Evolutionary conservation across 2,888 invertebrate genomes (phyloP).

Genomic region (Choreutis nemorana): DNA sequence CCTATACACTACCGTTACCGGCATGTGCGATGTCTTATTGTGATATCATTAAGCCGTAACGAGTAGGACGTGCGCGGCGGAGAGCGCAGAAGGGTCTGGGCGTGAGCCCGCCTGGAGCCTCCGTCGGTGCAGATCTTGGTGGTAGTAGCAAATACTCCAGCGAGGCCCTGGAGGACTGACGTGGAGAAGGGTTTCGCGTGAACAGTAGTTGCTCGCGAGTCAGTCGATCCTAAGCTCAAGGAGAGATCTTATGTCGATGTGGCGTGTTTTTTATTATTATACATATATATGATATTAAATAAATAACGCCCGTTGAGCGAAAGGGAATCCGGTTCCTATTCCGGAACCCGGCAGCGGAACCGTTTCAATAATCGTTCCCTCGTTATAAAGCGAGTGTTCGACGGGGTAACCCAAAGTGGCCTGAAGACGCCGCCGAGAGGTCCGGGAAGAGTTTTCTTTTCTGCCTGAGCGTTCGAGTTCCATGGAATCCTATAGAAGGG

Average conservation of each 20-base stretch:
- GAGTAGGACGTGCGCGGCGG: constrained; percentile 62
- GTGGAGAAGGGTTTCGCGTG: constrained; percentile 61
- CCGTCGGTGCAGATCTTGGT: constrained; percentile 71
- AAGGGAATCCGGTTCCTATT: constrained; percentile 60
- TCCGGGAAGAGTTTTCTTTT: constrained; percentile 52
- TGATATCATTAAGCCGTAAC: constrained; percentile 56
- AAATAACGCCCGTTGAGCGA: constrained; percentile 50
- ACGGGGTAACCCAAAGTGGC: constrained; percentile 50
- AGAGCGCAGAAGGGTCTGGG: constrained; percentile 69
- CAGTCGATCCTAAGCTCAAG: constrained; percentile 66
- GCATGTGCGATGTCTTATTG: constrained; percentile 23
- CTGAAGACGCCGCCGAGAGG: constrained; percentile 65
- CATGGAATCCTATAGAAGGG: constrained; percentile 56
- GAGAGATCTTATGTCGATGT: constrained; percentile 53
- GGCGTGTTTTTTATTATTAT: constrained; percentile 26
- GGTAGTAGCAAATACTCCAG: constrained; percentile 77
- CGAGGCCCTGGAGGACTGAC: constrained; percentile 68
- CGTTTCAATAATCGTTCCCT: too few relatives aligned
- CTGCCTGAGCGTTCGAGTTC: constrained; percentile 58
- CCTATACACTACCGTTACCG: constrained; percentile 56
- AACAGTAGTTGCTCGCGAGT: constrained; percentile 66
- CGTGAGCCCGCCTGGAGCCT: constrained; percentile 54
- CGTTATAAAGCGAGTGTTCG: too few relatives aligned
- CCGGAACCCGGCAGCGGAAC: constrained; percentile 64
- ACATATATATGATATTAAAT: constrained; percentile 9